A percentile compares a stretch with the other conserved stretches of the same genome.
Evolutionary conservation across 1,140 invertebrate genomes (phyloP).

Genomic region (Caerostris darwini): DNA sequence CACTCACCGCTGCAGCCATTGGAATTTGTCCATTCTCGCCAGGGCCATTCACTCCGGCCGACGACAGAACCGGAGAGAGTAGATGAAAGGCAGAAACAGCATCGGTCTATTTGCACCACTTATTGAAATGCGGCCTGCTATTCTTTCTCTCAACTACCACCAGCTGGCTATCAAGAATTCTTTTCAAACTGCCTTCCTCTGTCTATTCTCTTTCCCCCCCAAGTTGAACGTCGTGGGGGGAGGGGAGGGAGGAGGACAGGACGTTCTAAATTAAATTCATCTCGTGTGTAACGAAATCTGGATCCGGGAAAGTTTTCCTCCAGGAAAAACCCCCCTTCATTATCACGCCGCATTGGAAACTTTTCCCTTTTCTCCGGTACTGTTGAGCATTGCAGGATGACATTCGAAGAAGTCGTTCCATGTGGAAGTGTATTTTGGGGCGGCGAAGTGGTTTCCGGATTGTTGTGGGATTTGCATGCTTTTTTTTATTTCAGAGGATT

Average conservation of each 20-base stretch:
- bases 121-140: constrained; percentile 15
- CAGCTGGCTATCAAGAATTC: constrained; percentile 23
- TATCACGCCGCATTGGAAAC: constrained; percentile 21
- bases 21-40: not conserved
- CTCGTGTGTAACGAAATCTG: constrained; percentile 52
- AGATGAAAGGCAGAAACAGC: constrained; percentile 6
- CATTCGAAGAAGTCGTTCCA: not conserved
- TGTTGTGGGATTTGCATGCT: constrained; percentile 30
- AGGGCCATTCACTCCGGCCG: not conserved
- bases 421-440: not conserved
- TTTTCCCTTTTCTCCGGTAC: not conserved
- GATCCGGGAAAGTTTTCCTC: constrained; percentile 1
- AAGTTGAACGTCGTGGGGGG: not conserved
- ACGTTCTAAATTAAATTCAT: constrained; percentile 57
- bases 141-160: not conserved
- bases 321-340: constrained; percentile 10
- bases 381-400: not conserved
- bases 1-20: not conserved
- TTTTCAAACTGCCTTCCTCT: not conserved
- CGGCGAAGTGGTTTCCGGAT: not conserved
- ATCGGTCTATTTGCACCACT: constrained; percentile 14
- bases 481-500: not conserved
- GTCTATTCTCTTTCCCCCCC: not conserved
- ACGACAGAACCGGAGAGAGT: not conserved
- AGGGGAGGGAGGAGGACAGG: not conserved